Conservation (phyloP, 2,888 invertebrate species). For the Mycalesis mineus region DNA sequence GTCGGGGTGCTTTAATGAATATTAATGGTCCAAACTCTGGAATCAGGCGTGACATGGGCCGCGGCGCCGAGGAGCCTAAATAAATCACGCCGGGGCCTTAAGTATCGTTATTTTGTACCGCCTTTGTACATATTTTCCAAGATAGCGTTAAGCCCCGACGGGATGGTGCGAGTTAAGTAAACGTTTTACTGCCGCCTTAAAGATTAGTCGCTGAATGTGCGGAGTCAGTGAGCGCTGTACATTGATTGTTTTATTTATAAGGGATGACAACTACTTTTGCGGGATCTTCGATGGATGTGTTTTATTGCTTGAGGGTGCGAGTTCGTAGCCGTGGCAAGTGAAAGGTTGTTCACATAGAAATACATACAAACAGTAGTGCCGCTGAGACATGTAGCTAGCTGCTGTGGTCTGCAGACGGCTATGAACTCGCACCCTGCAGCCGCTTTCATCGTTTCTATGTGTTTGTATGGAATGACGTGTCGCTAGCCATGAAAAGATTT, state of each 20-base stretch:
- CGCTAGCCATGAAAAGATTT: too few species aligned
- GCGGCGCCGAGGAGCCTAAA: slow-evolving; percentile 46
- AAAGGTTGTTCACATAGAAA: too few species aligned
- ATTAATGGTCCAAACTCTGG: slow-evolving; percentile 65
- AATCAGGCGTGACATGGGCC: slow-evolving; percentile 62
- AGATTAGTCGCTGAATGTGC: slow-evolving; percentile 24
- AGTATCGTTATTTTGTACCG: slow-evolving; percentile 43
- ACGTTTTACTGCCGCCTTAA: slow-evolving; percentile 29
- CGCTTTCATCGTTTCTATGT: too few species aligned
- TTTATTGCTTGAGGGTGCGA: too few species aligned
- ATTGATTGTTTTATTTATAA: slow-evolving; percentile 11
- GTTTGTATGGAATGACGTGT: too few species aligned
- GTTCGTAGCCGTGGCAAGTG: too few species aligned
- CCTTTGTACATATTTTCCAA: slow-evolving; percentile 36
- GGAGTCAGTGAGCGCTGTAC: slow-evolving; percentile 14
- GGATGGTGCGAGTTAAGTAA: slow-evolving; percentile 29
- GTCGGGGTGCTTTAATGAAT: slow-evolving; percentile 64
- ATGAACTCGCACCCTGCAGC: too few species aligned
- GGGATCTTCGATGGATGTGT: neutral
- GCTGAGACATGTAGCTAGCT: too few species aligned
- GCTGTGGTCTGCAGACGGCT: too few species aligned
- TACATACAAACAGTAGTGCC: too few species aligned
- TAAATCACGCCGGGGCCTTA: slow-evolving; percentile 63
- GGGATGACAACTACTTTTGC: neutral
- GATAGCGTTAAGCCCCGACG: slow-evolving; percentile 31